Conservation (phyloP, 2,113 vertebrate genomes). For the Scalopus aquaticus region DNA sequence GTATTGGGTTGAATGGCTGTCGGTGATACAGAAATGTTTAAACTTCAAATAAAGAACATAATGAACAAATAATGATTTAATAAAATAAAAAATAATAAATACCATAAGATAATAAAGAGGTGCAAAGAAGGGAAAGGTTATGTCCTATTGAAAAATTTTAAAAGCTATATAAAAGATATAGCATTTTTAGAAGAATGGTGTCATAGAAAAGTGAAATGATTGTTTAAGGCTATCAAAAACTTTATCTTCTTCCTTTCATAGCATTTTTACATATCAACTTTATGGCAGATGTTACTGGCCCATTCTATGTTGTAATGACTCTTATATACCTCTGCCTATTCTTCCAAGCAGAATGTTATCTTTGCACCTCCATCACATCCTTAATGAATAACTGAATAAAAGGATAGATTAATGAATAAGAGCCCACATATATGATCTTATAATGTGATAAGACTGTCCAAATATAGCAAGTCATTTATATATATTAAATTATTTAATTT, state of each 20-base stretch:
- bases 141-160: background rate
- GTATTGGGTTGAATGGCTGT: background rate
- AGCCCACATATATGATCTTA: background rate
- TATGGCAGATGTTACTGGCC: background rate
- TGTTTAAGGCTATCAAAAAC: background rate
- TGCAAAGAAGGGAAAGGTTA: background rate
- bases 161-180: background rate
- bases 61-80: slow-evolving; percentile 14
- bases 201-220: slow-evolving; percentile 16
- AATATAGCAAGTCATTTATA: background rate
- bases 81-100: slow-evolving; percentile 32
- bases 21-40: background rate
- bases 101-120: background rate
- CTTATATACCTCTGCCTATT: background rate
- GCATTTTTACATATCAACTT: background rate
- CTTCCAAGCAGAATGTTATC: background rate
- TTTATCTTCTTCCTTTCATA: background rate
- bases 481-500: background rate
- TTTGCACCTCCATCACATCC: background rate
- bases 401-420: background rate
- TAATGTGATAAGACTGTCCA: background rate
- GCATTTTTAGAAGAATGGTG: background rate
- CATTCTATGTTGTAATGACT: background rate
- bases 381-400: background rate
- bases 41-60: background rate